These are phyloP conservation scores for Drosophila helvetica DNA, from an alignment of 2,888 invertebrate genomes.

Conservation along the genomic window DNA sequence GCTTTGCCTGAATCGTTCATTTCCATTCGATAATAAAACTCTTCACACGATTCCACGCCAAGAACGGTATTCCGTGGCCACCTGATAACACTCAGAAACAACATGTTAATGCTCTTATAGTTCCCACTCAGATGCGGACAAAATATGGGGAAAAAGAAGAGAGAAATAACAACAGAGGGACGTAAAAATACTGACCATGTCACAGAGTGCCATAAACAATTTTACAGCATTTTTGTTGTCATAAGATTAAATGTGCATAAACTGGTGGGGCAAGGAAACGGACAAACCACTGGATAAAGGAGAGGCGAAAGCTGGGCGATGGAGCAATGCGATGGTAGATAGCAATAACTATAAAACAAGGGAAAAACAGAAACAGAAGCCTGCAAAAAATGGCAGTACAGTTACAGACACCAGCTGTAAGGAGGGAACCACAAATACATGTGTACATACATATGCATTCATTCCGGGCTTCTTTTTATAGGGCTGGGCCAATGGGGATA, in stretches of 20 bases:
- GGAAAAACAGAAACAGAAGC: constrained; percentile 11
- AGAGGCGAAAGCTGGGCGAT: constrained; percentile 19
- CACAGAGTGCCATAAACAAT: constrained; percentile 75
- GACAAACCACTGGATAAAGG: constrained; percentile 2
- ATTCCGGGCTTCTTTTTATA: constrained; percentile 34
- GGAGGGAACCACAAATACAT: constrained; percentile 33
- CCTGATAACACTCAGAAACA: constrained; percentile 12
- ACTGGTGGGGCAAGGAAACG: constrained; percentile 32
- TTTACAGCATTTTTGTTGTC: constrained; percentile 76
- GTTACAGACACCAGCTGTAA: constrained; percentile 52
- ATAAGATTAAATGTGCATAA: constrained; percentile 79
- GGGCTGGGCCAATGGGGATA: constrained; percentile 8
- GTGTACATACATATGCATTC: constrained; percentile 38
- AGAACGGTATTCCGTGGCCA: constrained; percentile 13
- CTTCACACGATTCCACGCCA: constrained; percentile 25
- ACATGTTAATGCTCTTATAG: constrained; percentile 40
- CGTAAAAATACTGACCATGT: constrained; percentile 72
- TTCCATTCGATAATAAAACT: constrained; percentile 36
- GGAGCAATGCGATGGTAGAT: constrained; percentile 46
- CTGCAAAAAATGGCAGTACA: constrained; percentile 26
- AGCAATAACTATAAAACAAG: constrained; percentile 78
- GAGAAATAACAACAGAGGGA: constrained; percentile 9
- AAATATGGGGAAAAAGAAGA: constrained; percentile 13
- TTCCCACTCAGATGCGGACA: constrained; percentile 36
- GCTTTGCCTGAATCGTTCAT: not conserved